Conservation (phyloP, 2,797 vertebrate species). For the Sebastes glaucus region DNA sequence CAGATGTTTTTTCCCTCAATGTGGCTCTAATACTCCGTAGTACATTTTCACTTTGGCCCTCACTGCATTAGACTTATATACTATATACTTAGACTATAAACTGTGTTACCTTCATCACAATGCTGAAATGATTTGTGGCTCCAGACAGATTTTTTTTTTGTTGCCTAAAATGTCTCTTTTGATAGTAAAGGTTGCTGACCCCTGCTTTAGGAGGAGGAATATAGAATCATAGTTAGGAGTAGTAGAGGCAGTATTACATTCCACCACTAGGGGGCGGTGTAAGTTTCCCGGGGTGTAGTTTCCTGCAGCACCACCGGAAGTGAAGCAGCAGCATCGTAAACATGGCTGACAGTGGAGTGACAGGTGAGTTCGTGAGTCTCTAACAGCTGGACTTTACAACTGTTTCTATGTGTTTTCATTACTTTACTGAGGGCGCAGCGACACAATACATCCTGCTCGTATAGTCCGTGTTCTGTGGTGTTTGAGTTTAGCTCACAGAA, state of each 20-base stretch:
- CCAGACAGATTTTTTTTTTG: no score
- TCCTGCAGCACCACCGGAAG: slow-evolving; percentile 41
- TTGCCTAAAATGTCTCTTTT: no score
- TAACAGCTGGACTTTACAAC: slow-evolving; percentile 37
- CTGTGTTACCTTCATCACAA: no score
- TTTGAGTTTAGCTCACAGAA: neutral
- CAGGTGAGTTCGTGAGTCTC: slow-evolving; percentile 65
- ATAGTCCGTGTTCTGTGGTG: neutral
- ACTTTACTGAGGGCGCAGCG: fast-evolving
- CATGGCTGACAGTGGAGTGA: slow-evolving; percentile 81
- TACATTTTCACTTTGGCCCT: no score
- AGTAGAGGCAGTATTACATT: fast-evolving
- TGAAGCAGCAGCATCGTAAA: slow-evolving; percentile 63
- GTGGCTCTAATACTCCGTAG: no score
- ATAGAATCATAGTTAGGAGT: neutral
- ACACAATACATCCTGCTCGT: fast-evolving
- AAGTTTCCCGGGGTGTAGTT: neutral
- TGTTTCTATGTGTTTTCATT: neutral
- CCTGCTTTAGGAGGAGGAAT: no score
- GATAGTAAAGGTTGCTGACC: no score
- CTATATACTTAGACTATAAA: no score
- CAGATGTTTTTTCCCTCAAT: no score
- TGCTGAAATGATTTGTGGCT: no score
- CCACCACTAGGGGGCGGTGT: slow-evolving; percentile 41
- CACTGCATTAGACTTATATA: no score